Evolutionary conservation across 2,888 invertebrate species (phyloP), one percentile per base, ranked within the genome.

Genomic region (Odontomyia ornata): DNA sequence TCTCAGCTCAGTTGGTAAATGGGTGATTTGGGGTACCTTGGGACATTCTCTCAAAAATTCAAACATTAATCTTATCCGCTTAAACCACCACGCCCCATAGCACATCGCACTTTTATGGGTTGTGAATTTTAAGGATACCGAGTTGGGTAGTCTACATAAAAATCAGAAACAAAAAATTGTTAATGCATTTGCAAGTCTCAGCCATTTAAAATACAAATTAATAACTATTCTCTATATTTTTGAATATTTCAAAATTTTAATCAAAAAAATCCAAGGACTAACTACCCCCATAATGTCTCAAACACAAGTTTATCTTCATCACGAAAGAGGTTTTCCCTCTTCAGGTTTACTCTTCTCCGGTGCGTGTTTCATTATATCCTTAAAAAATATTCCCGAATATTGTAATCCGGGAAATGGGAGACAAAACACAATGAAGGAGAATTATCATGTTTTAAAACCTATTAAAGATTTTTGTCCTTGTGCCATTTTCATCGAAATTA

Each of bases 361-460:
- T 69, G 36, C 69, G n/a, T 69, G 57, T 73, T 57, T 52, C 27
- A 60, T 73, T 73, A 73, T 73, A 30, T 36, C 60, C 5, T 65
- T 15, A 67, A 67, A 69, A 69, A 69, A 69, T 47, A 60, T 72
- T 72, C 9, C 27, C n/a, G 60, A 73, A 73, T 73, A 73, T 73
- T 75, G 27, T 46, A 25, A 75, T 64, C 62, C 47, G 11, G 25
- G 30, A 18, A 64, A 75, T 47, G 30, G 60, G 64, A 57, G 64
- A 75, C 64, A 75, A 75, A n/a, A n/a, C n/a, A n/a, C 62, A 78
- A 78, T 75, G 75, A 47, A 73, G 57, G 60, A 73, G 76, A 78
- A 77, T 77, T 77, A 77, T 77, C 77, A 57, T 77, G 67, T 77
- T 77, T 75, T 75, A 75, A 77, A 75, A 75, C 77, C 77, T 77